These are phyloP conservation scores for Drusus annulatus DNA, from an alignment of 1,140 invertebrate genomes.

Conservation along the genomic window DNA sequence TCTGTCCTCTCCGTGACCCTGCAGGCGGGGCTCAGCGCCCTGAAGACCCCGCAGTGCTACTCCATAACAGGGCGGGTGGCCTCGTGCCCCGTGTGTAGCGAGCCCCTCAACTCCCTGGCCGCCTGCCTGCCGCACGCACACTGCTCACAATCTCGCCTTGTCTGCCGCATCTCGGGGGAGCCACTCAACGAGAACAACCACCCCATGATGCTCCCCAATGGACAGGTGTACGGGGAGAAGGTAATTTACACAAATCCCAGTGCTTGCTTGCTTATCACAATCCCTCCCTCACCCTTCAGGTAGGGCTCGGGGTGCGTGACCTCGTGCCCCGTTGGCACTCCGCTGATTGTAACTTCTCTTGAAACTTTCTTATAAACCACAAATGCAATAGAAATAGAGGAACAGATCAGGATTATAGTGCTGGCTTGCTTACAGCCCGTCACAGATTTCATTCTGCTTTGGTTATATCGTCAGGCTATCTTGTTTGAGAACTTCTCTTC, in stretches of 20 bases:
- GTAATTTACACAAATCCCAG: conserved; percentile 66
- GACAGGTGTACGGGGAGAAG: conserved; percentile 97
- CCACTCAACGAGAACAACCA: conserved; percentile 98
- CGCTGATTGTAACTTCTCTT: no score
- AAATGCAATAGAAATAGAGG: no score
- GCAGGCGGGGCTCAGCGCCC: conserved; percentile 90
- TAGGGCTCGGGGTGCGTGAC: no score
- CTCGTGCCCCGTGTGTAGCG: conserved; percentile 95
- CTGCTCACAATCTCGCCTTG: conserved; percentile 94
- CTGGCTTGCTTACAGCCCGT: no score
- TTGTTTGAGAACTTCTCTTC: no score
- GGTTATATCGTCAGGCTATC: no score
- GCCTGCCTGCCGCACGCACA: conserved; percentile 93
- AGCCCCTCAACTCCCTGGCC: conserved; percentile 90
- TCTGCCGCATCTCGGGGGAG: conserved; percentile 92
- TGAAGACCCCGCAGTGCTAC: conserved; percentile 95
- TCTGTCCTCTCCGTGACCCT: conserved; percentile 91
- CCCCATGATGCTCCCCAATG: conserved; percentile 98
- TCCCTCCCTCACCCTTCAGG: no score
- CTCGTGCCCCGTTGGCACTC: no score
- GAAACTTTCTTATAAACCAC: no score
- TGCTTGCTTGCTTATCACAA: no score
- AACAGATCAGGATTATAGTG: no score
- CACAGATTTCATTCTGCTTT: no score
- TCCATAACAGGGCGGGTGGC: conserved; percentile 77